These are phyloP conservation scores for Urosaurus nigricauda DNA, from an alignment of 2,797 vertebrate species.

Conservation along the genomic window DNA sequence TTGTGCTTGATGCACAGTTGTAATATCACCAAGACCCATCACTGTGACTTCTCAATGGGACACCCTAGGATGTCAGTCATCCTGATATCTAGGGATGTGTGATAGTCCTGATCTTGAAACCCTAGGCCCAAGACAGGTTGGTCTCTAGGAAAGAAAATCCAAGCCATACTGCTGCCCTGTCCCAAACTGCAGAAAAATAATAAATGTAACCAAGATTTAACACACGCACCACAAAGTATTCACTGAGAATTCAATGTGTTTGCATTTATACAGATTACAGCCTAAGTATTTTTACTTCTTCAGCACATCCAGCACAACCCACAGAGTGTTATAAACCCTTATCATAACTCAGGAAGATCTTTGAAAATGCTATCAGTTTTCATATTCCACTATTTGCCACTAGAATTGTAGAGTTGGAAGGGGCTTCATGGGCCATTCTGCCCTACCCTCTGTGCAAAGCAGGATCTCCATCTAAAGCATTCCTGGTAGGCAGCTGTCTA, in stretches of 20 bases:
- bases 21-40: no score
- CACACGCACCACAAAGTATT: not conserved
- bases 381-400: no score
- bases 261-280: not conserved
- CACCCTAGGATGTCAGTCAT: no score
- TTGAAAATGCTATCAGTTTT: conserved; percentile 4
- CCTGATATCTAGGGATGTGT: no score
- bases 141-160: not conserved
- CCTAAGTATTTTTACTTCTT: not conserved
- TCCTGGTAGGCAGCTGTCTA: no score
- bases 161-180: not conserved
- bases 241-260: not conserved
- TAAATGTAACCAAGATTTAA: not conserved
- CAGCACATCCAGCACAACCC: not conserved
- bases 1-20: no score
- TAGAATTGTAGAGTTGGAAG: no score
- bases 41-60: no score
- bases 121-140: not conserved
- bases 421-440: no score
- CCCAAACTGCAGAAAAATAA: not conserved
- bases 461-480: no score
- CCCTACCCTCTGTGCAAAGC: no score
- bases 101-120: no score
- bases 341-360: not conserved
- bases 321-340: not conserved